Base-by-base conservation (phyloP, 2,113 vertebrate genomes). In the Rhabdornis inornatus region DNA sequence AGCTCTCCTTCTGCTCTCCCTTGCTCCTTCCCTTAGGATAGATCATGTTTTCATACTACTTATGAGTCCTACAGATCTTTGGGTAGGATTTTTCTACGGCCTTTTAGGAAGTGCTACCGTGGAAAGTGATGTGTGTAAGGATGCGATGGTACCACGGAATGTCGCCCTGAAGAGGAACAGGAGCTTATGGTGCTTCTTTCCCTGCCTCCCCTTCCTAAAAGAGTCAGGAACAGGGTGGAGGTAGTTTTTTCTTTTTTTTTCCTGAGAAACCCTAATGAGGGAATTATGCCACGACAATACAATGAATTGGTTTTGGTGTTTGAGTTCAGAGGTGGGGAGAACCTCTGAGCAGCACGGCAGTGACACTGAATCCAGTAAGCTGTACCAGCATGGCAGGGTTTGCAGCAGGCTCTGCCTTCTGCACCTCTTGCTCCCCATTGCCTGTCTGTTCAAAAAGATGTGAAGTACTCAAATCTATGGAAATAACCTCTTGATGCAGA, bases 41-140 rank as follows among this genome's bases (percentile, higher is more conserved):
- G 89, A 92, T 98, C 33, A 53, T 97, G 96, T 98, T 98, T 97
- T 98, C 97, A 96, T 97, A 95, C 81, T 87, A 74, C 91, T 97
- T 95, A 95, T 31, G 94, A 97, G 97, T 77, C 96, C 95, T 92
- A 57, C 91, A 96, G 93, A 84, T 97, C 84, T 97, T 96, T 76
- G 53, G 57, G 92, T 75, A 91, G 95, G 79, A 44, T 91, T 97
- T 97, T 97, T 92, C 74, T 94, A 3, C 84, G 92, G 93, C 70
- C 53, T 84, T 44, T 75, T 85, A 69, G 66, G 53, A 84, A 92
- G 89, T 65, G 92, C 84, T 87, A 2, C 87, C 0, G 7, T 55
- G 59, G 80, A 81, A 89, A 72, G 92, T 3, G 7, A 11, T 65
- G 37, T 63, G 14, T 15, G 39, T 42, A 30, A 83, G 78, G 77